A percentile compares a stretch with the other conserved stretches of the same genome.
These are phyloP conservation scores for Biston stratarius DNA, from an alignment of 2,888 invertebrate genomes.

Conservation along the genomic window DNA sequence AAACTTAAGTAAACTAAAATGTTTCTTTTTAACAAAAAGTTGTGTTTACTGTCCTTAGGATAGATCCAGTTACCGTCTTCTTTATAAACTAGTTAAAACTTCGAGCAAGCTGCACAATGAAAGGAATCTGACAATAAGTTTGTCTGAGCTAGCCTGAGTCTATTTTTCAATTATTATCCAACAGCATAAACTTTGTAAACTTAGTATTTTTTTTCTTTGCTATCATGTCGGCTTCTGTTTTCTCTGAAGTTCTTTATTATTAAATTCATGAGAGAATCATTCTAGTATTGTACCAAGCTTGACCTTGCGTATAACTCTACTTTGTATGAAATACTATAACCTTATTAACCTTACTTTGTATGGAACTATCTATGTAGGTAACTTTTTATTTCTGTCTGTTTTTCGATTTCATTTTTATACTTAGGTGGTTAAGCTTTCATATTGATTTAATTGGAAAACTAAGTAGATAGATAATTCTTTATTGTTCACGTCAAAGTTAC, in stretches of 20 bases:
- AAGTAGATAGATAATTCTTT: too few species aligned
- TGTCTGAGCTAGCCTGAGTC: slow-evolving; percentile 28
- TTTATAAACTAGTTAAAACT: slow-evolving; percentile 39
- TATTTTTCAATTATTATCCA: slow-evolving; percentile 36
- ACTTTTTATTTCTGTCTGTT: too few species aligned
- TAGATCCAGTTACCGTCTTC: slow-evolving; percentile 34
- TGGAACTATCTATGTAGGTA: too few species aligned
- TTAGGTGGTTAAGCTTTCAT: too few species aligned
- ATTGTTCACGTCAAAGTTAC: too few species aligned
- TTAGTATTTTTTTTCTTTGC: slow-evolving; percentile 19
- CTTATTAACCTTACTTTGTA: too few species aligned
- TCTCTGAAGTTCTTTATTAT: slow-evolving; percentile 5
- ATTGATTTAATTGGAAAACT: too few species aligned
- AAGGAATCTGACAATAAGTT: slow-evolving; percentile 39
- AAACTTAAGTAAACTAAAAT: background rate
- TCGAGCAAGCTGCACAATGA: slow-evolving; percentile 33
- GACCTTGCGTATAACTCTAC: background rate
- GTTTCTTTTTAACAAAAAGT: slow-evolving; percentile 8
- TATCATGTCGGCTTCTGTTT: slow-evolving; percentile 13
- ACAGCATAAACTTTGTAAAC: slow-evolving; percentile 26
- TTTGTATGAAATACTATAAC: too few species aligned
- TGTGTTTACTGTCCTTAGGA: slow-evolving; percentile 28
- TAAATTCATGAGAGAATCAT: slow-evolving; percentile 9
- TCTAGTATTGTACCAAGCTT: background rate
- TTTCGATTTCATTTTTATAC: too few species aligned